Conservation (phyloP, 2,888 invertebrate species). For the Luffia ferchaultella region DNA sequence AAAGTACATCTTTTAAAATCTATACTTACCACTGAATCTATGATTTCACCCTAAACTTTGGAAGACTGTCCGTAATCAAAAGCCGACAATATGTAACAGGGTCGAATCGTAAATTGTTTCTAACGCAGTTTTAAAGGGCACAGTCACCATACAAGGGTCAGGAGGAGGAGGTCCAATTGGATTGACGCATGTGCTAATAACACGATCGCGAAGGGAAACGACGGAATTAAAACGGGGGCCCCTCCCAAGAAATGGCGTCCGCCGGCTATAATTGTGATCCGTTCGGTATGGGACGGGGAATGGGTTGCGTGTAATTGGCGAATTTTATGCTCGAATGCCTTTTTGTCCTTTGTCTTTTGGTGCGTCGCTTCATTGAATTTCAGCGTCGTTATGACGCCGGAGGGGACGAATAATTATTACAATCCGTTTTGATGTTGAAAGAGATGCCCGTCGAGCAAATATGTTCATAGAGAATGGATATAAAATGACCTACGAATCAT, state of each 20-base stretch:
- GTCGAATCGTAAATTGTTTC: background rate
- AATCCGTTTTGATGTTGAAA: no score
- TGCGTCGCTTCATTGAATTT: background rate
- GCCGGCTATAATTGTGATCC: background rate
- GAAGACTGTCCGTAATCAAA: background rate
- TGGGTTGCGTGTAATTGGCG: background rate
- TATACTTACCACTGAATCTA: no score
- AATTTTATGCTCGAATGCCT: background rate
- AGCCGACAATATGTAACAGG: background rate
- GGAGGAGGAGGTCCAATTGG: slow-evolving; percentile 7
- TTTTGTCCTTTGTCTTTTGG: background rate
- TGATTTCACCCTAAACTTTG: background rate
- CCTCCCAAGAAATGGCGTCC: background rate
- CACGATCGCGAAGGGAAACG: slow-evolving; percentile 45
- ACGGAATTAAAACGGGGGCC: slow-evolving; percentile 14
- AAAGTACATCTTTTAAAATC: no score
- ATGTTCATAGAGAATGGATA: no score
- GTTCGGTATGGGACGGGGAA: background rate
- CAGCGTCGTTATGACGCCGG: no score
- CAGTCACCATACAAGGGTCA: slow-evolving; percentile 1
- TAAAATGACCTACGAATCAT: no score
- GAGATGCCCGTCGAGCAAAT: no score
- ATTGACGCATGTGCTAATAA: slow-evolving; percentile 50
- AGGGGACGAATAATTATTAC: background rate
- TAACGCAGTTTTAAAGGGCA: background rate